phyloP scores from a whole-genome alignment of 64 coral and sea anemone genomes.

The Montipora foliosa region DNA sequence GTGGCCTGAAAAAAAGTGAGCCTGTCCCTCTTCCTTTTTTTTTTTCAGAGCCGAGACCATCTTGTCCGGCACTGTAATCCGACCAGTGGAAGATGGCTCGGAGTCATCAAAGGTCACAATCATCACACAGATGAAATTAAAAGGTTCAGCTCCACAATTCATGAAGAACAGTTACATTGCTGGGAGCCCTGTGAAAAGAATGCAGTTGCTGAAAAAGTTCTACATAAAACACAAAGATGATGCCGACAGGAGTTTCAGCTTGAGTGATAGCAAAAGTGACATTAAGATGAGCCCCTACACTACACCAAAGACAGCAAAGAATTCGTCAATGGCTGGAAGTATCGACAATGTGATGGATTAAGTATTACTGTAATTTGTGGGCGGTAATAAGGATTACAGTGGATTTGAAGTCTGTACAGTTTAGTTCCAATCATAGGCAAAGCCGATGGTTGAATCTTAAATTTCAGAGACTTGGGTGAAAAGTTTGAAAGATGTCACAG shows the following conservation, averaged over 20 bases:
- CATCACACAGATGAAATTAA: conserved; percentile 37
- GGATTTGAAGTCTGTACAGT: no score
- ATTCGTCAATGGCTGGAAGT: background rate
- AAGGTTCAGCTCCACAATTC: conserved; percentile 39
- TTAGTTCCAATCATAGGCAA: no score
- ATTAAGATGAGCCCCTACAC: conserved; percentile 41
- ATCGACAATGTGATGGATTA: conserved; percentile 5
- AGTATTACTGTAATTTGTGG: background rate
- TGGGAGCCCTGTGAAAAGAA: conserved; percentile 33
- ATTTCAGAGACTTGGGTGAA: no score
- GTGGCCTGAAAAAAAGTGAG: no score
- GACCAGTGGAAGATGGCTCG: conserved; percentile 37
- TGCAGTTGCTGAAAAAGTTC: conserved; percentile 34
- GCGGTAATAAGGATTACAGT: no score
- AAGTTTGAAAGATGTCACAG: no score
- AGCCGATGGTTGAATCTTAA: no score
- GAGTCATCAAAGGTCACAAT: conserved; percentile 29
- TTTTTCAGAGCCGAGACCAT: conserved; percentile 29
- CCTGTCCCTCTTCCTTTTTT: background rate
- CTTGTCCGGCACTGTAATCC: conserved; percentile 29
- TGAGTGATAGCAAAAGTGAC: conserved; percentile 24
- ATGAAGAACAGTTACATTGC: conserved; percentile 44
- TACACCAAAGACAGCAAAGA: background rate
- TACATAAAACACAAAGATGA: conserved; percentile 41
- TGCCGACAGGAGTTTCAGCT: conserved; percentile 17